Conservation (phyloP, 2,888 invertebrate species). For the Drosophila peninsularis region DNA sequence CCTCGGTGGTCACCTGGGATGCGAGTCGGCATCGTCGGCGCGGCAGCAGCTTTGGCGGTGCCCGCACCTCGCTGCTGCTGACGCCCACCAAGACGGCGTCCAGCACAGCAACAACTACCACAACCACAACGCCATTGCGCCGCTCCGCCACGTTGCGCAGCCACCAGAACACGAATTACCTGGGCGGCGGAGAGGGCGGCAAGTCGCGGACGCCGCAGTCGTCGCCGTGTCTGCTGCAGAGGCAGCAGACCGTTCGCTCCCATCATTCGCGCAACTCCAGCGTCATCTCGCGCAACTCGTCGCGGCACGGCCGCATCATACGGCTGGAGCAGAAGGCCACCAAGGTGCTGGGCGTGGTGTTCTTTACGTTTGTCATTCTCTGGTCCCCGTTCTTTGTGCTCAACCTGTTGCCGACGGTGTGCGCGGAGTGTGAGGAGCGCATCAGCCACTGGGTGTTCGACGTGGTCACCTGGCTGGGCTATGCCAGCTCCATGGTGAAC, state of each 20-base stretch:
- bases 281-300: slow-evolving; percentile 92
- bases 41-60: slow-evolving; percentile 90
- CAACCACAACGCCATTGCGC: slow-evolving; percentile 85
- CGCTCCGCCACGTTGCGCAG: slow-evolving; percentile 88
- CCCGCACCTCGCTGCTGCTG: slow-evolving; percentile 87
- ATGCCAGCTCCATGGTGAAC: slow-evolving; percentile 97
- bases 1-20: slow-evolving; percentile 90
- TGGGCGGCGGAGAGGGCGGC: slow-evolving; percentile 36
- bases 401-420: slow-evolving; percentile 93
- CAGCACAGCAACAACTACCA: slow-evolving; percentile 64
- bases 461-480: slow-evolving; percentile 96
- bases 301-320: slow-evolving; percentile 92
- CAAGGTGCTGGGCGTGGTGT: slow-evolving; percentile 96
- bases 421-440: slow-evolving; percentile 91
- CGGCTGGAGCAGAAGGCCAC: slow-evolving; percentile 97
- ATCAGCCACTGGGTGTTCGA: slow-evolving; percentile 93
- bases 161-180: slow-evolving; percentile 84
- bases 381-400: slow-evolving; percentile 98
- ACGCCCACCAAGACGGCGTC: slow-evolving; percentile 85
- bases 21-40: slow-evolving; percentile 87
- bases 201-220: slow-evolving; percentile 86
- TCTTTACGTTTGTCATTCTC: slow-evolving; percentile 96
- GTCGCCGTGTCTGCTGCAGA: slow-evolving; percentile 86
- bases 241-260: slow-evolving; percentile 87
- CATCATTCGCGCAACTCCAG: slow-evolving; percentile 93